phyloP scores from a whole-genome alignment of 2,797 vertebrate species.

The Erethizon dorsatum region DNA sequence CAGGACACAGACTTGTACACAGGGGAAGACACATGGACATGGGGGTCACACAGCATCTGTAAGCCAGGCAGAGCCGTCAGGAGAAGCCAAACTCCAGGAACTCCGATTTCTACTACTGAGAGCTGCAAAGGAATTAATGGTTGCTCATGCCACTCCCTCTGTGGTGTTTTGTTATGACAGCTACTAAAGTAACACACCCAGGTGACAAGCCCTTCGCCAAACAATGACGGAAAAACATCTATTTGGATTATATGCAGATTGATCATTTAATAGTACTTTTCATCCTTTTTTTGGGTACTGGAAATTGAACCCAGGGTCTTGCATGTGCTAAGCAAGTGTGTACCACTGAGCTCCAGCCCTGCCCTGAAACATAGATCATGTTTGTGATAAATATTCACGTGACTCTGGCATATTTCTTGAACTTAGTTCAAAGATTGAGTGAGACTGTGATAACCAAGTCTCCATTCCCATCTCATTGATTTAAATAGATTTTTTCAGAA shows the following conservation, averaged over 20 bases:
- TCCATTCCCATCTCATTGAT: background rate
- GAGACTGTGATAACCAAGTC: background rate
- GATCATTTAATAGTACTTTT: background rate
- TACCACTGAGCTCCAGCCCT: background rate
- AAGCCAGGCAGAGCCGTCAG: background rate
- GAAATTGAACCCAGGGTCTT: background rate
- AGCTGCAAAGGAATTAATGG: background rate
- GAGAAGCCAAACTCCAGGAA: background rate
- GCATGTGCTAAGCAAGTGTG: background rate
- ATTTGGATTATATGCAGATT: background rate
- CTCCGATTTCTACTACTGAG: background rate
- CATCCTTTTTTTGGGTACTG: background rate
- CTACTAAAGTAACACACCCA: background rate
- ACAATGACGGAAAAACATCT: background rate
- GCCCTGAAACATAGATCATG: background rate
- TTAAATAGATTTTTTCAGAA: background rate
- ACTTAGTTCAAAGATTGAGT: constrained; percentile 32
- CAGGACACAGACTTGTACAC: background rate
- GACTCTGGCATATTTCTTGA: constrained; percentile 33
- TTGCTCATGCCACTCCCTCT: background rate
- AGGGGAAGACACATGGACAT: background rate
- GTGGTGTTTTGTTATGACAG: background rate
- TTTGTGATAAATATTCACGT: constrained; percentile 29
- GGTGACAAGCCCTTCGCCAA: background rate
- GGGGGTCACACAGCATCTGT: background rate